Base-by-base conservation (phyloP, 2,797 vertebrate species). In the Phalloptychus januarius region DNA sequence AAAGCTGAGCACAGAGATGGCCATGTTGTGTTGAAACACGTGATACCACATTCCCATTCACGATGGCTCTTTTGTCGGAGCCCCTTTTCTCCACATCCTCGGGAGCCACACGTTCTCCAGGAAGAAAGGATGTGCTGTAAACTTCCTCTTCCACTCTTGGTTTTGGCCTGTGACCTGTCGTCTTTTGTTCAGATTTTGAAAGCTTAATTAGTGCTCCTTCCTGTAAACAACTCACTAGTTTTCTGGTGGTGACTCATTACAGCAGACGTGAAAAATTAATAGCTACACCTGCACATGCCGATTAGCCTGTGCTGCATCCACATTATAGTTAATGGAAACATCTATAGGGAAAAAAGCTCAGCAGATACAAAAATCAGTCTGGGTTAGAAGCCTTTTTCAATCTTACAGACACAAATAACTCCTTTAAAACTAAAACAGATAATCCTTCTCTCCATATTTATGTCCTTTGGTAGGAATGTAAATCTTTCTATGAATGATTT, bases 391-490 rank as follows among this genome's bases (percentile, higher is more conserved):
- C 7, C 8, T 10, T 65, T 36, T 38, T 61, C 13, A 63, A 65
- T 65, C 36, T 12, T 28, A 28, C 31, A 63, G 15, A 36, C 58
- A 63, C 31, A 63, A 63, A 63, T 16, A 7, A 36, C 31, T 65
- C 20, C 20, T 23, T 65, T 38, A 25, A 65, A 38, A 25, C 36
- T 65, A 38, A 5, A 38, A 65, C 18, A 65, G 58, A 63, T 25
- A 65, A 20, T 38, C 61, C 1, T 33, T 36, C 28, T 33, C 7
- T 18, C 16, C 58, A 61, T 61, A 61, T 36, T 33, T 7, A 33
- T 36, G 20, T 11, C 8, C 18, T 23, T 86, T 87, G 80, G 83
- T 77, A 71, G 54, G 58, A 86, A 70, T 90, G 84, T 40, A 79
- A 90, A 79, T 61, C 2, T 69, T 78, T 31, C 31, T 86, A 81